Conservation (phyloP, 2,113 vertebrate species). For the Felis chaus region DNA sequence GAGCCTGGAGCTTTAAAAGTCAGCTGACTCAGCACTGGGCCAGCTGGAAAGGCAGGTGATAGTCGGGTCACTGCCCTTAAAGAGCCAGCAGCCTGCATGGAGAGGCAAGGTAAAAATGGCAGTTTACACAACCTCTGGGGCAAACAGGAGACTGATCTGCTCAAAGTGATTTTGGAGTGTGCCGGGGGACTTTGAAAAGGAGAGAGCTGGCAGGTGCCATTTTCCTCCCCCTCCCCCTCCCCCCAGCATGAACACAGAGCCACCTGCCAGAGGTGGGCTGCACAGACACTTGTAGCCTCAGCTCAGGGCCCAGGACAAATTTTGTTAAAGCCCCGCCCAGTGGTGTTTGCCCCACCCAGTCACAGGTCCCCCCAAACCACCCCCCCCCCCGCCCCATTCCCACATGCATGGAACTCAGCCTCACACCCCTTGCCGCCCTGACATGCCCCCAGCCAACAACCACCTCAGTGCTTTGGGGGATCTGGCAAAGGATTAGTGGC, state of each 20-base stretch:
- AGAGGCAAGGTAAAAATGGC: background rate
- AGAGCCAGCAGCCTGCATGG: background rate
- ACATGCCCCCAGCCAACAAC: background rate
- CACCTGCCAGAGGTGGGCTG: background rate
- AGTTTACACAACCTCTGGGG: background rate
- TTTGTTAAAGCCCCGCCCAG: background rate
- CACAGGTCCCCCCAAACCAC: background rate
- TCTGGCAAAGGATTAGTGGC: background rate
- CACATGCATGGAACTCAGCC: background rate
- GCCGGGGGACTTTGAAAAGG: background rate
- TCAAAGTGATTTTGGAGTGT: background rate
- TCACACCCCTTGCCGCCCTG: background rate
- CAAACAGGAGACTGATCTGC: background rate
- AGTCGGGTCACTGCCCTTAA: background rate
- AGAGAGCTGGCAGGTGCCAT: background rate
- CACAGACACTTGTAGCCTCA: background rate
- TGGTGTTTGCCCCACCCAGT: background rate
- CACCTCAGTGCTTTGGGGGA: background rate
- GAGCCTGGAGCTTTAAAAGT: background rate
- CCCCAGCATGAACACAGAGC: background rate
- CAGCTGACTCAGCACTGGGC: background rate
- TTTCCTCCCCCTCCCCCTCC: background rate
- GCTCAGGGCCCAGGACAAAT: background rate
- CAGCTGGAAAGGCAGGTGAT: background rate
- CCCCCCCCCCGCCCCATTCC: no score